Base-by-base conservation (phyloP, 2,888 invertebrate species). In the Euplexia lucipara region DNA sequence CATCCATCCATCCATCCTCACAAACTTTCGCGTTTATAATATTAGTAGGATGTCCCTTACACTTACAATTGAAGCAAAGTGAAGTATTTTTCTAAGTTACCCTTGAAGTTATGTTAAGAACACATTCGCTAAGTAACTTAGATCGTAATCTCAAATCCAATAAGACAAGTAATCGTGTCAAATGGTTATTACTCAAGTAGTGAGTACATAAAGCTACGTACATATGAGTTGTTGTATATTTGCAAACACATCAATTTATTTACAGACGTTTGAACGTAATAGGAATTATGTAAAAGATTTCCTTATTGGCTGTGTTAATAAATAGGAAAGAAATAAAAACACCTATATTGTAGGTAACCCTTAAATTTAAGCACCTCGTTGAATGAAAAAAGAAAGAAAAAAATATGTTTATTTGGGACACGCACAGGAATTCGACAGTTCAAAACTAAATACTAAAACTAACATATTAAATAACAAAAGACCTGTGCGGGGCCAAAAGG, bases 211-310 rank as follows among this genome's bases (percentile, higher is more conserved):
- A n/a, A 64, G 20, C 8, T 1, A 26, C 26, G 26, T 26, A 39
- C n/a, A n/a, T n/a, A n/a, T n/a, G n/a, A 62, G 49, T 41, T 32
- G 54, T 62, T 39, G 16, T 2, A 12, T 62, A 39, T 54, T 53
- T 20, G 41, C 44, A 16, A n/a, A 32, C 10, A 54, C 26, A 34
- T 53, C 30, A n/a, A 61, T 69, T 69, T 69, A 62, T 69, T 69
- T 70, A 9, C 34, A 1, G 35, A 37, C 6, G 34, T 60, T 67
- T 45, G 3, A 42, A 52, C 35, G 12, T 52, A 42, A 60, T 64
- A 35, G 1, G 51, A 32, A 22, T 70, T 41, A 51, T 32, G 53
- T 44, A 14, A 48, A 47, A 9, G 1, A 20, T 57, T 70, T 70
- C 70, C 70, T 70, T 70, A 48, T 70, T 52, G 32, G 3, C 1